A percentile compares a stretch with the other conserved stretches of the same genome.
These are phyloP conservation scores for Thomomys bottae DNA, from an alignment of 2,113 vertebrate genomes.

Conservation along the genomic window DNA sequence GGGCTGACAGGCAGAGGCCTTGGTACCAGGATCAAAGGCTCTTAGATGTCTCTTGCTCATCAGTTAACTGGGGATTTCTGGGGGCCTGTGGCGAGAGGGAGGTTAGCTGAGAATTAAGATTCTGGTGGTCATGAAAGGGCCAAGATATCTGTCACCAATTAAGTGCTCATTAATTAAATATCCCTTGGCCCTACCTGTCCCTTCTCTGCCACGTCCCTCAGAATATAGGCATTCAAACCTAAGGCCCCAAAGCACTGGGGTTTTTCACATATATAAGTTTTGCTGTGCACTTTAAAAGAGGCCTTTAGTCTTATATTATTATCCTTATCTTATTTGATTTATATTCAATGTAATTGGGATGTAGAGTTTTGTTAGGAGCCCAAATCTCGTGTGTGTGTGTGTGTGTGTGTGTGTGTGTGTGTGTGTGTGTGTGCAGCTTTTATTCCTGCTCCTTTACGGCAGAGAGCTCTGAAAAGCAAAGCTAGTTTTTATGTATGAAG, in stretches of 20 bases:
- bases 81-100: too few species aligned
- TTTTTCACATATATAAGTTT: not conserved
- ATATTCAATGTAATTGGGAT: too few species aligned
- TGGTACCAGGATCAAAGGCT: too few species aligned
- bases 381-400: constrained; percentile 9
- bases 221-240: not conserved
- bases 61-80: too few species aligned
- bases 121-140: not conserved
- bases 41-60: too few species aligned
- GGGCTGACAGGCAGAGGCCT: too few species aligned
- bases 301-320: too few species aligned
- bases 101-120: not conserved
- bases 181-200: not conserved
- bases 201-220: not conserved
- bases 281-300: not conserved
- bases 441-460: not conserved
- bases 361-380: not conserved
- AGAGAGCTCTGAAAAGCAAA: not conserved
- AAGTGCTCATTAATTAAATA: not conserved
- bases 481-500: not conserved
- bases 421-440: too few species aligned
- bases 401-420: not conserved
- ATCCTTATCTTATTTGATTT: not conserved
- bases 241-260: not conserved
- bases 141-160: not conserved